These are phyloP conservation scores for Megaleporinus macrocephalus DNA, from an alignment of 2,113 vertebrate genomes.

Conservation along the genomic window DNA sequence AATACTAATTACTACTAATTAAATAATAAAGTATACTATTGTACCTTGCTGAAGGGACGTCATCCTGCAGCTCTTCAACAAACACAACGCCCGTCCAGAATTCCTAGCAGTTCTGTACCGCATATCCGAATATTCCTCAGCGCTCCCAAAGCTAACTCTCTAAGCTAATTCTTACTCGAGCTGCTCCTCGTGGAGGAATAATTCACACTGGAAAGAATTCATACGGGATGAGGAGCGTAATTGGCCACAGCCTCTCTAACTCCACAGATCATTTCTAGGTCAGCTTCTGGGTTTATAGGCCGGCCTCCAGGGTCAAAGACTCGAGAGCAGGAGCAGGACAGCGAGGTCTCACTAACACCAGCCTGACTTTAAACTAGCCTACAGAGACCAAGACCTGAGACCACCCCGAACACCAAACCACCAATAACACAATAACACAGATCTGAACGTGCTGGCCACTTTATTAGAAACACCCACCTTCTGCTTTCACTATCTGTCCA, in stretches of 20 bases:
- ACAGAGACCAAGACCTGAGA: no score
- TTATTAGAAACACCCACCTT: no score
- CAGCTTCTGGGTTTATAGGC: constrained; percentile 8
- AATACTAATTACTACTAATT: no score
- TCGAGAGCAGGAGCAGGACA: no score
- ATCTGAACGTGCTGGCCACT: no score
- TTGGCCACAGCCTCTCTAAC: background rate
- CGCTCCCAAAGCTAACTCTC: background rate
- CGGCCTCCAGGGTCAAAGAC: background rate
- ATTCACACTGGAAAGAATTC: background rate
- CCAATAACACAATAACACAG: no score
- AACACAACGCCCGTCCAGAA: background rate
- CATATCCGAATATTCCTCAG: background rate
- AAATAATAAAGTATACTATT: background rate
- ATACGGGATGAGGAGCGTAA: background rate
- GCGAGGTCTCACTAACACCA: background rate
- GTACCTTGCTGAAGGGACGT: background rate
- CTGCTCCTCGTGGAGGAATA: background rate
- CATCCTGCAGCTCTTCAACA: background rate
- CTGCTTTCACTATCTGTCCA: no score
- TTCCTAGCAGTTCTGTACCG: no score
- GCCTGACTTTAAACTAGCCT: background rate
- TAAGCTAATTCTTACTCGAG: background rate
- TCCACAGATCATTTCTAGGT: constrained; percentile 8
- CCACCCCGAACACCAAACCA: no score